Evolutionary conservation across 1,140 invertebrate genomes (phyloP), one percentile per base, ranked within the genome.

Genomic region (Drosophila ironensis): DNA sequence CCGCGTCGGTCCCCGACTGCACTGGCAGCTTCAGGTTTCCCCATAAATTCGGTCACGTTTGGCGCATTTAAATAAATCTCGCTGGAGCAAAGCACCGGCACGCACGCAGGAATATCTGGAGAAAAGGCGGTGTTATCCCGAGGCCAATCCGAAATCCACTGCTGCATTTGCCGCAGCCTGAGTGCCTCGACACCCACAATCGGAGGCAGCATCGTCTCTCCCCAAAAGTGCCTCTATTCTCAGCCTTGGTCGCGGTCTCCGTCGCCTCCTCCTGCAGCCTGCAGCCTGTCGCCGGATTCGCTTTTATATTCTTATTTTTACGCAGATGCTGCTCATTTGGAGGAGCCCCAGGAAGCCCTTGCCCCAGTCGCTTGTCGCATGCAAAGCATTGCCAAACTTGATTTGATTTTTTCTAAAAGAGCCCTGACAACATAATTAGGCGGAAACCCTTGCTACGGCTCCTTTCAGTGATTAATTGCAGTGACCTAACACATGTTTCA

Each of bases 31-130:
- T 51, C 67, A 20, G 51, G 59, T 57, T 57, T 50, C 35, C 57
- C 52, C 71, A 88, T 88, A 88, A 88, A 88, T 88, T 88, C 46
- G 82, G 87, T 80, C 87, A 88, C 87, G 87, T 88, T 87, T 64
- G 22, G 44, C 45, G 69, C 74, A 88, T 88, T 88, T 88, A 77
- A 82, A 78, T 82, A 54, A 87, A 88, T 76, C 75, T 71, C 47
- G 14, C 40, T 35, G 20, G 19, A 41, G 35, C 41, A 38, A 38
- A 28, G 30, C 25, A 40, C 9, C 35, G 40, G 47, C 12, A 35
- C 22, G 52, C 25, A 17, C 46, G 17, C 22, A 44, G n/a, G 27
- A 19, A 20, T 16, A 35, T 20, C n/a, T 48, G 52, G 7, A 17
- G 25, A 35, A 25, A 33, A 35, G 27, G 51, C 47, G 67, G 35